Conservation (phyloP, 2,797 vertebrate genomes). For the Macropus fuliginosus region DNA sequence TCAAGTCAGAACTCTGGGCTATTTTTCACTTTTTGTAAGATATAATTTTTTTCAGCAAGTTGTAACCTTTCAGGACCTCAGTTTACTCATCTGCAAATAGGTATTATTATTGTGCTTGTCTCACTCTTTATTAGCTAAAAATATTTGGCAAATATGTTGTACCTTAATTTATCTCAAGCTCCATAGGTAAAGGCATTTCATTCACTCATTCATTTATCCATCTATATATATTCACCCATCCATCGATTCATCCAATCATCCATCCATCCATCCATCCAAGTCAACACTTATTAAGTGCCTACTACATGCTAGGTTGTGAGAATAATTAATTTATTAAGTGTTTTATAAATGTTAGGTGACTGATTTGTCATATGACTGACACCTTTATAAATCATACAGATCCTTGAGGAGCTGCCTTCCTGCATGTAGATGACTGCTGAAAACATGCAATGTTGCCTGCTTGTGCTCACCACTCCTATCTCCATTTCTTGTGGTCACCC, state of each 20-base stretch:
- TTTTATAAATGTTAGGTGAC: neutral
- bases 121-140: neutral
- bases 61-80: neutral
- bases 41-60: slow-evolving; percentile 43
- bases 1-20: neutral
- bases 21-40: neutral
- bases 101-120: neutral
- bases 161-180: neutral
- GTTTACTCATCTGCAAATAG: slow-evolving; percentile 33
- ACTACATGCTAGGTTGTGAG: neutral
- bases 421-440: neutral
- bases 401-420: neutral
- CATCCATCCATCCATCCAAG: neutral
- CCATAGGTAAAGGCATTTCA: neutral
- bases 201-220: neutral
- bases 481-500: neutral
- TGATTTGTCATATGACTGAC: neutral
- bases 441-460: neutral
- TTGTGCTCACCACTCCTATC: neutral
- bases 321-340: neutral
- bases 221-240: neutral
- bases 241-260: neutral
- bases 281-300: neutral
- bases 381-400: neutral
- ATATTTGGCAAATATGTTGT: neutral